phyloP scores from a whole-genome alignment of 1,140 invertebrate genomes.

The Ptiloglossa arizonensis region DNA sequence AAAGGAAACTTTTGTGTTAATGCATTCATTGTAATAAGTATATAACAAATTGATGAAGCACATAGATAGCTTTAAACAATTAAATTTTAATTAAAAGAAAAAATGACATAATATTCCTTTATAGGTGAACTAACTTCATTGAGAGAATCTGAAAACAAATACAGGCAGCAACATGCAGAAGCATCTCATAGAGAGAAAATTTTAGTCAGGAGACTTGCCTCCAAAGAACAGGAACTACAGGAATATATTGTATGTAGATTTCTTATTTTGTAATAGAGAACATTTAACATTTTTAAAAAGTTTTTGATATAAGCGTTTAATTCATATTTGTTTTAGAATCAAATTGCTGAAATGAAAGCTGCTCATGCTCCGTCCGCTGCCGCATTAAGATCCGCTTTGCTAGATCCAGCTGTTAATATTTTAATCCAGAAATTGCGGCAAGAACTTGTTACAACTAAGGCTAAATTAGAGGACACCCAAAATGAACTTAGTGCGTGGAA shows the following conservation, averaged over 20 bases:
- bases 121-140: constrained; percentile 88
- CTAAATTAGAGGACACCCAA: constrained; percentile 97
- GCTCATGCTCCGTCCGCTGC: constrained; percentile 90
- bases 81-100: constrained; percentile 33
- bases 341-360: constrained; percentile 94
- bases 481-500: constrained; percentile 99
- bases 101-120: constrained; percentile 73
- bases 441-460: constrained; percentile 94
- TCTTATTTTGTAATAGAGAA: background rate
- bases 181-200: constrained; percentile 94
- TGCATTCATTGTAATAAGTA: background rate
- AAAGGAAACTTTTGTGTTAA: background rate
- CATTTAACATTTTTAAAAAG: background rate
- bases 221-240: constrained; percentile 98
- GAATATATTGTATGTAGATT: constrained; percentile 93
- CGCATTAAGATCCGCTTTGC: constrained; percentile 89
- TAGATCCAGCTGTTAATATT: constrained; percentile 98
- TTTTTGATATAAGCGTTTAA: constrained; percentile 24
- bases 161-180: constrained; percentile 91
- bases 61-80: constrained; percentile 46
- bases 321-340: constrained; percentile 85
- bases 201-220: constrained; percentile 93
- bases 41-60: constrained; percentile 48
- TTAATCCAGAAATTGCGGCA: constrained; percentile 95
- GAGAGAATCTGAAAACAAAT: constrained; percentile 91